These are phyloP conservation scores for Acipenser oxyrinchus DNA, from an alignment of 2,797 vertebrate species.

Conservation along the genomic window DNA sequence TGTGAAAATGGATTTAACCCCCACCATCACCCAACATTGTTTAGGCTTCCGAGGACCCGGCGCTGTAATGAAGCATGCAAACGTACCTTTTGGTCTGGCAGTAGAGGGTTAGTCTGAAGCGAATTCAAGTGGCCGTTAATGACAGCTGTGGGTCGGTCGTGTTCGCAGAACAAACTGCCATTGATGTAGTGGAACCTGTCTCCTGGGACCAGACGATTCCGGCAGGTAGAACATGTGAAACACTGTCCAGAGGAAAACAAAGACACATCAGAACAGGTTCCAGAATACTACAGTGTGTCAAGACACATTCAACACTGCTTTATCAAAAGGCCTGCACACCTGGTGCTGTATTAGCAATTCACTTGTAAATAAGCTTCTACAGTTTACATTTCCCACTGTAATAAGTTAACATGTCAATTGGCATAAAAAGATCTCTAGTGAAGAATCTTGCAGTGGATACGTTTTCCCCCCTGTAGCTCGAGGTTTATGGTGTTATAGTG, in stretches of 20 bases:
- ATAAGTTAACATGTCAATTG: too few relatives aligned
- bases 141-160: constrained; percentile 98
- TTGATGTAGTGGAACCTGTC: constrained; percentile 99
- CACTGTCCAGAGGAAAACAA: constrained; percentile 62
- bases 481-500: too few relatives aligned
- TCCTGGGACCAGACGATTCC: constrained; percentile 96
- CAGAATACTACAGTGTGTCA: not conserved
- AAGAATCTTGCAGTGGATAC: too few relatives aligned
- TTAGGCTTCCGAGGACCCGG: too few relatives aligned
- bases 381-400: too few relatives aligned
- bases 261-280: not conserved
- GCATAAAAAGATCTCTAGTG: too few relatives aligned
- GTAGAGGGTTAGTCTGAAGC: constrained; percentile 97
- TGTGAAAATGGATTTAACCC: too few relatives aligned
- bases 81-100: constrained; percentile 96
- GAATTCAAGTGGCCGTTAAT: constrained; percentile 99
- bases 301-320: not conserved
- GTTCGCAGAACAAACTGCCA: constrained; percentile 99
- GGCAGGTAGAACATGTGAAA: constrained; percentile 98
- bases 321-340: not conserved
- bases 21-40: too few relatives aligned
- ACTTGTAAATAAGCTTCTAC: not conserved
- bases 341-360: not conserved
- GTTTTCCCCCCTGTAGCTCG: too few relatives aligned
- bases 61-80: too few relatives aligned